A percentile compares a stretch with the other conserved stretches of the same genome.
These are phyloP conservation scores for Leptinotarsa juncta DNA, from an alignment of 2,888 invertebrate species.

Conservation along the genomic window DNA sequence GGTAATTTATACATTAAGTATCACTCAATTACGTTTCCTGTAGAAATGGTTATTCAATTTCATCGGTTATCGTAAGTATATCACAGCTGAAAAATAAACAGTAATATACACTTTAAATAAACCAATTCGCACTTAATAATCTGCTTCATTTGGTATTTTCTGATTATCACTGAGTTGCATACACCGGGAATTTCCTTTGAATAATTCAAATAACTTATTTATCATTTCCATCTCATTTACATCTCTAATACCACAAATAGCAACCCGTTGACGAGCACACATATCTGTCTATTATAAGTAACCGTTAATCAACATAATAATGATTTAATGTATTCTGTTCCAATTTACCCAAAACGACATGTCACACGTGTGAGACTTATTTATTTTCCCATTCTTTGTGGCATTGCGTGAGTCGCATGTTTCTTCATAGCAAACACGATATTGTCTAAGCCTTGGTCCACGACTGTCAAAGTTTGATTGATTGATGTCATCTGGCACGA, in stretches of 20 bases:
- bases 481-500: slow-evolving; percentile 34
- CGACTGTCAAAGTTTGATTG: slow-evolving; percentile 31
- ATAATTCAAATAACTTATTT: not conserved
- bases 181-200: not conserved
- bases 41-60: too few relatives aligned
- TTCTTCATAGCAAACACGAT: slow-evolving; percentile 26
- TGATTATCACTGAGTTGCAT: not conserved
- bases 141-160: too few relatives aligned
- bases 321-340: slow-evolving; percentile 14
- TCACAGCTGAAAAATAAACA: too few relatives aligned
- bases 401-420: slow-evolving; percentile 30
- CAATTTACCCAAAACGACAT: not conserved
- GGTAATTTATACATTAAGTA: too few relatives aligned
- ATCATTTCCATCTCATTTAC: slow-evolving; percentile 11
- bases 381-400: slow-evolving; percentile 3
- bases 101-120: too few relatives aligned
- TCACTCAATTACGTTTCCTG: too few relatives aligned
- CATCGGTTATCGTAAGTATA: too few relatives aligned
- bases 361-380: slow-evolving; percentile 13
- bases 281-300: slow-evolving; percentile 3
- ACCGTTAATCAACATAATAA: slow-evolving; percentile 10
- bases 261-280: not conserved
- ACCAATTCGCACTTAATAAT: too few relatives aligned
- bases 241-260: not conserved
- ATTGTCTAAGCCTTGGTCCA: slow-evolving; percentile 30